These are phyloP conservation scores for Indri indri DNA, from an alignment of 2,113 vertebrate species.

Conservation along the genomic window DNA sequence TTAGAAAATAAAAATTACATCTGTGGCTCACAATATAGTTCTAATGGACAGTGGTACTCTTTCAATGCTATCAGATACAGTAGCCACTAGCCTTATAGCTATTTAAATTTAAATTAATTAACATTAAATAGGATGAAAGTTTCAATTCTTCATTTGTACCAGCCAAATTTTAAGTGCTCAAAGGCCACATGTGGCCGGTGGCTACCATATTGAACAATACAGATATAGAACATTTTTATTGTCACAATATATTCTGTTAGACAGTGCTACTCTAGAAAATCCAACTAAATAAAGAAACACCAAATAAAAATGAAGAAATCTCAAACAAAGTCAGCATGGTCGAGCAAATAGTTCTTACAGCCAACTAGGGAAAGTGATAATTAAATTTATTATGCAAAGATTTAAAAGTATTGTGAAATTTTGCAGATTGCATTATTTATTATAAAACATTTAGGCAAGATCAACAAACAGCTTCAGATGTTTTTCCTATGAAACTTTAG, in stretches of 20 bases:
- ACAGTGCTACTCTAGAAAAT: background rate
- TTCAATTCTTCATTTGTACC: background rate
- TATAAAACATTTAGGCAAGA: slow-evolving; percentile 55
- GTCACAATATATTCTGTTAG: background rate
- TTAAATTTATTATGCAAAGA: slow-evolving; percentile 9
- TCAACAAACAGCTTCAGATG: slow-evolving; percentile 68
- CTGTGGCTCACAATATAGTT: background rate
- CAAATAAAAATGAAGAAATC: background rate
- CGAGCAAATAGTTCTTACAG: background rate
- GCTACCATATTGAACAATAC: background rate
- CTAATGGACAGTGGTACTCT: background rate
- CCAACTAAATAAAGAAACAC: background rate
- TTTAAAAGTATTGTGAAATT: background rate
- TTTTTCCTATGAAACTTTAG: slow-evolving; percentile 67
- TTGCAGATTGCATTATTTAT: slow-evolving; percentile 31
- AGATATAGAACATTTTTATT: background rate
- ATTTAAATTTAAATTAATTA: slow-evolving; percentile 10
- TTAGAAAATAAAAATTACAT: background rate
- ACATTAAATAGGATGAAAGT: background rate
- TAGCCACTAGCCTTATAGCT: background rate
- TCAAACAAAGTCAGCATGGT: background rate
- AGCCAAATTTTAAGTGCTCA: background rate
- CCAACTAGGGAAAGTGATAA: background rate
- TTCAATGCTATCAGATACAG: background rate
- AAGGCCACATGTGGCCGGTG: background rate